Base-by-base conservation (phyloP, 2,888 invertebrate genomes). In the Cryptosula pallasiana region DNA sequence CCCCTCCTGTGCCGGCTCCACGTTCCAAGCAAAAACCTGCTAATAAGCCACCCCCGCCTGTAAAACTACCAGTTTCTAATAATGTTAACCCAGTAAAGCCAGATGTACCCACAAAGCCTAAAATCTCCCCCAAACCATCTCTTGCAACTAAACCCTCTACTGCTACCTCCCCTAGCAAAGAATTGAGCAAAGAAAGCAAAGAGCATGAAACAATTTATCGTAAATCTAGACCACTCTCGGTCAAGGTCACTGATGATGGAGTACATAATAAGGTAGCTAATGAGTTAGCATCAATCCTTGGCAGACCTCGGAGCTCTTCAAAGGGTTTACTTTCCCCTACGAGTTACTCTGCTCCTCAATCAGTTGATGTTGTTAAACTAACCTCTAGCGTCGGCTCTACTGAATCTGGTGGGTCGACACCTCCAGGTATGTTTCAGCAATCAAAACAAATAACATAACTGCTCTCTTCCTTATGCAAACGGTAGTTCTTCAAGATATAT, bases 251-350 rank as follows among this genome's bases (percentile, higher is more conserved):
- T 16, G 63, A 63, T 32, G 63, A 63, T 32, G 63, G 32, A 1
- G n/a, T 63, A 16, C 63, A 63, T 32, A 27, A 27, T 25, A 63
- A 63, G n/a, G 63, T 63, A 13, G 63, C 63, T 32, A 63, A 63
- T 63, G 63, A 63, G n/a, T 27, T 63, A 32, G 9, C 63, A 3
- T 63, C 63, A 25, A 63, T 63, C 2, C 63, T 63, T 27, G 29
- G 63, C 27, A 25, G 34, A 25, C 63, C 27, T 5, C 2, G 63
- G 9, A 63, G 32, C 34, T 32, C 63, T 13, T 63, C 63, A 63
- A 63, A 63, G n/a, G 63, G 63, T 5, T 27, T 63, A 3, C 63
- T 63, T 27, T 63, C 63, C 9, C 63, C 63, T 13, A 63, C 63
- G 2, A 25, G 13, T 27, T 63, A 63, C 27, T 63, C 63, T 2